These are phyloP conservation scores for Nothura maculosa DNA, from an alignment of 2,797 vertebrate species.

Conservation along the genomic window DNA sequence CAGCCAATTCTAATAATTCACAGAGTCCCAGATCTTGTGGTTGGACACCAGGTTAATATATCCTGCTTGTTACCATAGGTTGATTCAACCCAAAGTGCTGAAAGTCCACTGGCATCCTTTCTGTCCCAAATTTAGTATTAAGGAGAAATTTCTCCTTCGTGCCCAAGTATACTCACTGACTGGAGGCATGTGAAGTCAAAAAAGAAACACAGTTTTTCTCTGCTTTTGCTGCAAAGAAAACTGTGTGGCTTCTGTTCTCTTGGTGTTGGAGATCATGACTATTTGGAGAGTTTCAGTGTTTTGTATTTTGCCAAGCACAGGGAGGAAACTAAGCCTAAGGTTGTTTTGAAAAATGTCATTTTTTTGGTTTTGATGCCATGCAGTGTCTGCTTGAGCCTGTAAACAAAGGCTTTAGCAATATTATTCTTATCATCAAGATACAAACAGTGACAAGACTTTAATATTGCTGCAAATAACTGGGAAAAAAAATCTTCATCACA, in stretches of 20 bases:
- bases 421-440: slow-evolving; percentile 2
- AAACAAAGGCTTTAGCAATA: background rate
- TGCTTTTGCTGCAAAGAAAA: background rate
- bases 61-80: background rate
- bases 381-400: background rate
- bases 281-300: background rate
- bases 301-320: background rate
- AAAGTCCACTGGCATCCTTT: background rate
- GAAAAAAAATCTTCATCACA: background rate
- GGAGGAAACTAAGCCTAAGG: background rate
- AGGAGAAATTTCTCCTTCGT: background rate
- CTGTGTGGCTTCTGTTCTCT: background rate
- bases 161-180: background rate
- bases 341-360: background rate
- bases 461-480: background rate
- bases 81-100: background rate
- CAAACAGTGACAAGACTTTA: background rate
- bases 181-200: background rate
- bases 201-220: background rate
- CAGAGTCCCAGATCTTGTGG: background rate
- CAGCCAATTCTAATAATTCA: background rate
- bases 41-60: background rate
- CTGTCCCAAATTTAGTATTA: background rate
- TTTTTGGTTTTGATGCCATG: background rate
- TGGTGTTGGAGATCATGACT: background rate